Conservation (phyloP, 2,888 invertebrate genomes). For the Empis livida region DNA sequence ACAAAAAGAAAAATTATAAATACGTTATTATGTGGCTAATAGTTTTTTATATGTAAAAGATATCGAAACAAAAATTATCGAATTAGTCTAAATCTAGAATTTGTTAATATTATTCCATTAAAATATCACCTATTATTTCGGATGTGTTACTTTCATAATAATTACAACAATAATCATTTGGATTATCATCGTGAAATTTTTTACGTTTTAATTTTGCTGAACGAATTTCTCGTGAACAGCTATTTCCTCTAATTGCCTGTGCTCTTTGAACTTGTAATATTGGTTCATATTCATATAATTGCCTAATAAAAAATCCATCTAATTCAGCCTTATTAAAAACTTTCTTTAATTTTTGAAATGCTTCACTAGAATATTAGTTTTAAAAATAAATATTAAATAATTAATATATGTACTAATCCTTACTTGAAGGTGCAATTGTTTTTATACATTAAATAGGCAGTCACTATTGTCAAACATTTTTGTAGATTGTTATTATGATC, state of each 20-base stretch:
- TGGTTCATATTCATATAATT: constrained; percentile 28
- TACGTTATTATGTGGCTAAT: too few relatives aligned
- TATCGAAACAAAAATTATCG: too few relatives aligned
- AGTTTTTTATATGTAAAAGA: too few relatives aligned
- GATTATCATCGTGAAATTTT: constrained; percentile 16
- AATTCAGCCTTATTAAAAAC: constrained; percentile 24
- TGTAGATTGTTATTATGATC: constrained; percentile 23
- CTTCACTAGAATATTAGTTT: constrained; percentile 17
- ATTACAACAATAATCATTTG: not conserved
- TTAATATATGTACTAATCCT: constrained; percentile 9
- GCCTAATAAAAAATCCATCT: constrained; percentile 23
- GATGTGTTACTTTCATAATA: not conserved
- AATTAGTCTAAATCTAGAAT: too few relatives aligned
- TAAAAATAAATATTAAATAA: not conserved
- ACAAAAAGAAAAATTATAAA: too few relatives aligned
- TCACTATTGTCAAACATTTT: constrained; percentile 23
- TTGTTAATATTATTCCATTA: too few relatives aligned
- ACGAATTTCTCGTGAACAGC: constrained; percentile 23
- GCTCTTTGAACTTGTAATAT: constrained; percentile 26
- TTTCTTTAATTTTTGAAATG: constrained; percentile 22
- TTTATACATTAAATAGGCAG: constrained; percentile 27
- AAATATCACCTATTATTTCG: not conserved
- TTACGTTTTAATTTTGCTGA: constrained; percentile 23
- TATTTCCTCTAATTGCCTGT: constrained; percentile 21
- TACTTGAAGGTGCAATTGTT: constrained; percentile 24